These are phyloP conservation scores for Hyles euphorbiae DNA, from an alignment of 1,140 invertebrate species.

Conservation along the genomic window DNA sequence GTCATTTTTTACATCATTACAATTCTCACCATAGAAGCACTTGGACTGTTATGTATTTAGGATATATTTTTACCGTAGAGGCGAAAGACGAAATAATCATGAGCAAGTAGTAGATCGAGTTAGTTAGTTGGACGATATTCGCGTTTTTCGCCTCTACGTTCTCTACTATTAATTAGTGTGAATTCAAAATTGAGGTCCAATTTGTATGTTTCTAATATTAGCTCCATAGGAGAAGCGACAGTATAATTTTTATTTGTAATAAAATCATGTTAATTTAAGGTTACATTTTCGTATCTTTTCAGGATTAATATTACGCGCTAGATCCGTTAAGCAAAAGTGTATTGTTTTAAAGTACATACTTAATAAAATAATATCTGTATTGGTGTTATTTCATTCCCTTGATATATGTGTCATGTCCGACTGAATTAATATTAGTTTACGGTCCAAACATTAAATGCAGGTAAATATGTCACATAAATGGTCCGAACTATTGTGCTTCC, in stretches of 20 bases:
- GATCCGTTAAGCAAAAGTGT: conserved; percentile 67
- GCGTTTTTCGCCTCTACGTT: conserved; percentile 29
- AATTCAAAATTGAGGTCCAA: conserved; percentile 72
- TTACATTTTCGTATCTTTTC: conserved; percentile 64
- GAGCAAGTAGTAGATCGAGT: background rate
- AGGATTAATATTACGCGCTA: conserved; percentile 70
- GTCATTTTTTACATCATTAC: conserved; percentile 1
- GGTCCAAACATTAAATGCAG: conserved; percentile 36
- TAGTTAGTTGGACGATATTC: conserved; percentile 11
- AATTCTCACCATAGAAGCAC: background rate
- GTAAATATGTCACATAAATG: conserved; percentile 32
- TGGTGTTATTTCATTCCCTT: conserved; percentile 35
- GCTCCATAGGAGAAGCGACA: conserved; percentile 46
- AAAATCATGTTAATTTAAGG: conserved; percentile 73
- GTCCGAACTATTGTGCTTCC: conserved; percentile 43
- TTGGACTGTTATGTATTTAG: conserved; percentile 38
- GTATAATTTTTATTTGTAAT: conserved; percentile 58
- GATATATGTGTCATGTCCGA: background rate
- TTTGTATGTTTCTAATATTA: conserved; percentile 63
- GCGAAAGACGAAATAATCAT: background rate
- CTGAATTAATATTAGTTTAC: conserved; percentile 7
- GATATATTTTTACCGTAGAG: conserved; percentile 7
- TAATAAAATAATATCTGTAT: conserved; percentile 63
- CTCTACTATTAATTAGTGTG: conserved; percentile 53
- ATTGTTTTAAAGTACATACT: conserved; percentile 65